Percentiles rank a stretch among this genome's conserved stretches.
Conservation (phyloP, 2,888 invertebrate species). For the Scaptomyza cyrtandrae region DNA sequence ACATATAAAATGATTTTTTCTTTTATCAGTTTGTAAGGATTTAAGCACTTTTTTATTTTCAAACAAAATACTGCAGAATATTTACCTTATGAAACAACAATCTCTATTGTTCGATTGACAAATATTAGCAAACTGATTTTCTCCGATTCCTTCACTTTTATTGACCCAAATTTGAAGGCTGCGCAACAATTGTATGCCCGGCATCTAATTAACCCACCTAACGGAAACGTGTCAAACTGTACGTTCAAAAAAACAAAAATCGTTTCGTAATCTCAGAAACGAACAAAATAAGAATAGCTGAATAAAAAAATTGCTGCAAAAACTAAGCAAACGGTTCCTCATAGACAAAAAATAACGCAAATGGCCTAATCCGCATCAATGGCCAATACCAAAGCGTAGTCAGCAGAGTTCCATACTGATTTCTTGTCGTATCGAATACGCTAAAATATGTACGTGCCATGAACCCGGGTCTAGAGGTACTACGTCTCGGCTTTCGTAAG, state of each 20-base stretch:
- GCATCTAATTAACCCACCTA: constrained; percentile 17
- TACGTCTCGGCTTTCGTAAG: constrained; percentile 70
- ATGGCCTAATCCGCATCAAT: constrained; percentile 48
- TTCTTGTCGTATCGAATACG: constrained; percentile 76
- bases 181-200: constrained; percentile 9
- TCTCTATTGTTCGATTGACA: neutral
- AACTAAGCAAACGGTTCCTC: constrained; percentile 60
- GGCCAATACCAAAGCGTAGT: constrained; percentile 62
- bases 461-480: constrained; percentile 34
- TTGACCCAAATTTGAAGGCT: constrained; percentile 35
- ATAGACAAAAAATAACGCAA: constrained; percentile 36
- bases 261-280: constrained; percentile 63
- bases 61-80: no score
- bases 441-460: constrained; percentile 72
- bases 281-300: constrained; percentile 45
- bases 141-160: constrained; percentile 6
- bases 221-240: constrained; percentile 25
- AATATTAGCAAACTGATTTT: constrained; percentile 1
- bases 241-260: constrained; percentile 28
- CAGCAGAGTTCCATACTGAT: constrained; percentile 77
- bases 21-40: no score
- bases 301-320: constrained; percentile 8
- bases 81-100: neutral
- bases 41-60: no score
- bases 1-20: no score